Base-by-base conservation (phyloP, 2,797 vertebrate species). In the Xerus rutilus region DNA sequence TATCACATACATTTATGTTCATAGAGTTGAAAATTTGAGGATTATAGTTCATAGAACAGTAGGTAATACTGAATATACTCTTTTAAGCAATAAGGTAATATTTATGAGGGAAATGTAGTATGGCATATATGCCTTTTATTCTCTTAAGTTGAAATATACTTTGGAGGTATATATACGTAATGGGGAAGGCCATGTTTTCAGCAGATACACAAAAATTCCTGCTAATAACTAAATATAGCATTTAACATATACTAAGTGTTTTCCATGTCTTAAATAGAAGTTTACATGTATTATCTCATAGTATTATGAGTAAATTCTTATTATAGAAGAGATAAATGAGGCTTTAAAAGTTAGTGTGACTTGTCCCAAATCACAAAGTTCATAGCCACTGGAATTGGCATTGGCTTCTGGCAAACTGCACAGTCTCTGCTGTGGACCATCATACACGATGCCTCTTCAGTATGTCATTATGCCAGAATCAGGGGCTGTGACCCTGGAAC, bases 111-210 rank as follows among this genome's bases (percentile, higher is more conserved):
- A 88, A 30, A 25, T 78, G 86, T 81, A 59, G 30, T 35, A 57
- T 95, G 86, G 62, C 14, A 25, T 59, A 74, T 94, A 20, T 15
- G 4, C 65, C 6, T 52, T 96, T 97, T 96, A 23, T 35, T 89
- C 15, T 97, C 2, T 72, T 92, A 28, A 84, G 1, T 70, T 84
- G 43, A 76, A 84, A 28, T 35, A 65, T 47, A 47, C 21, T 82
- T 91, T 91, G 57, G 52, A 45, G 20, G 12, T 65, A 10, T 76
- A 35, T 79, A 74, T 14, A 7, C 77, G 2, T 45, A 54, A 86
- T 88, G 49, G 9, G 8, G 86, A 89, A 64, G 13, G 1, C 8
- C 39, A n/a, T 28, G 7, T 65, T 15, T 15, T 88, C 32, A 91
- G 15, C 49, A 89, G 25, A 94, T 32, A 87, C 0, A 62, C 23